Percentiles rank a stretch among this genome's conserved stretches.
Conservation (phyloP, 1,140 invertebrate genomes). For the Plutomurus gul region DNA sequence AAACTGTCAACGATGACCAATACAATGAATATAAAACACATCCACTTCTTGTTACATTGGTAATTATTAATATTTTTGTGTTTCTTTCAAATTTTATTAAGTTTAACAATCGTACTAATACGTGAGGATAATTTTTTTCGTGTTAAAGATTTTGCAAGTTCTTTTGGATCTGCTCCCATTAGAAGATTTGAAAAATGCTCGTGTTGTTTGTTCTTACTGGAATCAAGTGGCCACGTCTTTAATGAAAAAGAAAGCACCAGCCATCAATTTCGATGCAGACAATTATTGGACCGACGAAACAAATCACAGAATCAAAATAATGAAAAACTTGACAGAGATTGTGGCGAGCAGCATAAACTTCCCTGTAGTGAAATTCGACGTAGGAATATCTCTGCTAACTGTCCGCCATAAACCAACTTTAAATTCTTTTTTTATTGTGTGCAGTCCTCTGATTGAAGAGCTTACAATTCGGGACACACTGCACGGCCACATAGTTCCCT, state of each 20-base stretch:
- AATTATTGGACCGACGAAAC: constrained; percentile 39
- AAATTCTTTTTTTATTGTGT: constrained; percentile 1
- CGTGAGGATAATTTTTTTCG: too few species aligned
- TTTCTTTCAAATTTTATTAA: too few species aligned
- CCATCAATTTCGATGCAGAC: constrained; percentile 40
- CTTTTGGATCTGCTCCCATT: neutral
- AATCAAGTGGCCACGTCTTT: neutral
- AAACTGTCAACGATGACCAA: too few species aligned
- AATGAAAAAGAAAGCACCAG: neutral
- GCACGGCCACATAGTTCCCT: neutral
- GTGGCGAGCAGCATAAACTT: neutral
- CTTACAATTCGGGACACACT: constrained; percentile 31
- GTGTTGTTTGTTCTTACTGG: neutral
- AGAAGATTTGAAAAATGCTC: neutral
- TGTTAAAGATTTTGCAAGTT: neutral
- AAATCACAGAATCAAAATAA: constrained; percentile 31
- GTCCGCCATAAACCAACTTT: neutral
- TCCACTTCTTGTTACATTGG: too few species aligned
- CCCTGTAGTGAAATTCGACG: constrained; percentile 26
- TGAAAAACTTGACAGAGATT: constrained; percentile 12
- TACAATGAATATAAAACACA: too few species aligned
- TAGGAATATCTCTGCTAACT: constrained; percentile 18
- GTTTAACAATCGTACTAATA: too few species aligned
- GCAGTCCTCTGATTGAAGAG: neutral
- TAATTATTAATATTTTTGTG: too few species aligned